These are phyloP conservation scores for Gymnothorax javanicus DNA, from an alignment of 2,797 vertebrate species.

Conservation along the genomic window DNA sequence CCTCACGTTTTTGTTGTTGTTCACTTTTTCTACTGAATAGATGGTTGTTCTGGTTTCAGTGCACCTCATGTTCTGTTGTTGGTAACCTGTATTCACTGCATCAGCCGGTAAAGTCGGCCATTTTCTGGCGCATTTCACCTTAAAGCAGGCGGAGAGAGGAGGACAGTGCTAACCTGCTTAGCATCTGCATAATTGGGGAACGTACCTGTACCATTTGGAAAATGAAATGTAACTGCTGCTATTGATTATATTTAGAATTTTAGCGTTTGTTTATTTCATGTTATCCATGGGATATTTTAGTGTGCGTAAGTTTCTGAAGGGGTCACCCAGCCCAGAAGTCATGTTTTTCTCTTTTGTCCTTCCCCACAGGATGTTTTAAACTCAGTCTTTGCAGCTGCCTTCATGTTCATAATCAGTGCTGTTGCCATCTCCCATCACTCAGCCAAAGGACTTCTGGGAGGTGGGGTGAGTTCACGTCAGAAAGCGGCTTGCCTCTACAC, in stretches of 20 bases:
- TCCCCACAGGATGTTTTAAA: slow-evolving; percentile 80
- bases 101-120: neutral
- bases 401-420: slow-evolving; percentile 72
- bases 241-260: neutral
- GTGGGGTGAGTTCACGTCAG: slow-evolving; percentile 74
- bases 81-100: too few relatives aligned
- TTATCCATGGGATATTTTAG: too few relatives aligned
- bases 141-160: neutral
- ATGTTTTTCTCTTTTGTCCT: slow-evolving; percentile 23
- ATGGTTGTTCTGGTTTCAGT: too few relatives aligned
- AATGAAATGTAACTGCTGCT: neutral
- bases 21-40: too few relatives aligned
- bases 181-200: neutral
- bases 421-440: slow-evolving; percentile 66
- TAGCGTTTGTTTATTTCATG: neutral
- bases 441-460: slow-evolving; percentile 60
- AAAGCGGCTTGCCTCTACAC: neutral
- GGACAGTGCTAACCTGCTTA: neutral
- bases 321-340: neutral
- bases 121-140: neutral
- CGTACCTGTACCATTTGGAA: neutral
- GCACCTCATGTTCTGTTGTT: too few relatives aligned
- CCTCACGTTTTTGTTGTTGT: too few relatives aligned
- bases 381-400: slow-evolving; percentile 71
- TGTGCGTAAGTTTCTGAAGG: neutral